Conservation (phyloP, 2,113 vertebrate genomes). For the Thymallus thymallus region DNA sequence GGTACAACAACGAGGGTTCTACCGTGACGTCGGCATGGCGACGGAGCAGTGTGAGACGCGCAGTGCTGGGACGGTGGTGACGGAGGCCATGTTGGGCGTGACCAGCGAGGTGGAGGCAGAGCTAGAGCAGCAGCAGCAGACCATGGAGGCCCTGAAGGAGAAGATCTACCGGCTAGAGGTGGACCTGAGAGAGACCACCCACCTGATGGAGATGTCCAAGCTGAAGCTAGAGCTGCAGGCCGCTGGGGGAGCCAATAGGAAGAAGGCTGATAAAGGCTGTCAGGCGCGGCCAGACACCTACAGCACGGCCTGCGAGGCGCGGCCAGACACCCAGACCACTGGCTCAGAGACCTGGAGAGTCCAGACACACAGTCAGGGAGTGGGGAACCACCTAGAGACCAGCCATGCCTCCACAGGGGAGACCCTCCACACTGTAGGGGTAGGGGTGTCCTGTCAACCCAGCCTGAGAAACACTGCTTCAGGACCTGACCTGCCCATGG, state of each 20-base stretch:
- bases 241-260: conserved; percentile 79
- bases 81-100: conserved; percentile 89
- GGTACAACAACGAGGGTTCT: background rate
- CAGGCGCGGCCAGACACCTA: conserved; percentile 78
- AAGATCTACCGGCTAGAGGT: conserved; percentile 93
- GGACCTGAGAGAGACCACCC: conserved; percentile 89
- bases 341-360: conserved; percentile 77
- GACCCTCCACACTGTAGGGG: conserved; percentile 55
- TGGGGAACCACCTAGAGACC: conserved; percentile 75
- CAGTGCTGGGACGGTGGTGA: conserved; percentile 78
- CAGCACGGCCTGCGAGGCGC: conserved; percentile 81
- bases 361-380: conserved; percentile 78
- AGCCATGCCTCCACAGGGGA: conserved; percentile 62
- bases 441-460: conserved; percentile 78
- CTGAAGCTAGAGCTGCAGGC: conserved; percentile 92
- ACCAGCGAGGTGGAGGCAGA: conserved; percentile 84
- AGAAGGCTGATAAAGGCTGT: conserved; percentile 83
- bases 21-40: conserved; percentile 73
- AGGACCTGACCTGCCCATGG: conserved; percentile 83
- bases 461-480: conserved; percentile 17
- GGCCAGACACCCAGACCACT: conserved; percentile 76
- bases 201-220: conserved; percentile 93
- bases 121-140: conserved; percentile 92
- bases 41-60: conserved; percentile 69
- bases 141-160: conserved; percentile 89